A percentile compares a stretch with the other conserved stretches of the same genome.
Conservation (phyloP, 2,888 invertebrate species). For the Archips xylosteana region DNA sequence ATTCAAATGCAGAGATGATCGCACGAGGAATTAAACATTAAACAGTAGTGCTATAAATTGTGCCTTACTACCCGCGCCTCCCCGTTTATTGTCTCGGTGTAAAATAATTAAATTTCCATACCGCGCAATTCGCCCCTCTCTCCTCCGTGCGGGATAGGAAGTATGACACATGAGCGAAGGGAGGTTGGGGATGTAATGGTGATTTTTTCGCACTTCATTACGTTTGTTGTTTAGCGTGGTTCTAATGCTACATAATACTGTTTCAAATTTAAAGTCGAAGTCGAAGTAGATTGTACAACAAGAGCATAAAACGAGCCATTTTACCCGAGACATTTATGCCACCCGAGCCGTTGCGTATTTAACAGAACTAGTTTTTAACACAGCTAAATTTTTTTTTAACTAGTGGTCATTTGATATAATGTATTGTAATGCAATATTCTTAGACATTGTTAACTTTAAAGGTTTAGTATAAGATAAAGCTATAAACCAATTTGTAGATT, state of each 20-base stretch:
- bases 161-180: conserved; percentile 21
- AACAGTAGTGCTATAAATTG: conserved; percentile 56
- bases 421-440: no score
- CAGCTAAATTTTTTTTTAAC: no score
- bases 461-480: no score
- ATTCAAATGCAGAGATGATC: conserved; percentile 47
- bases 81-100: conserved; percentile 66
- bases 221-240: background rate
- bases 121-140: conserved; percentile 54
- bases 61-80: conserved; percentile 52
- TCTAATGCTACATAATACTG: background rate
- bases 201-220: background rate
- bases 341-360: no score
- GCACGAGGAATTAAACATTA: conserved; percentile 46
- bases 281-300: no score
- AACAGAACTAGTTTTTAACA: no score
- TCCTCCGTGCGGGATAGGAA: conserved; percentile 36
- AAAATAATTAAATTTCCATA: conserved; percentile 77
- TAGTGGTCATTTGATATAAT: no score
- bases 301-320: no score
- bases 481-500: no score
- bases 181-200: background rate
- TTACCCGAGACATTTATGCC: no score
- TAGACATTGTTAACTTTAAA: no score
- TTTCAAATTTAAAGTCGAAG: background rate